A percentile compares a stretch with the other conserved stretches of the same genome.
These are phyloP conservation scores for Hippocampus abdominalis DNA, from an alignment of 2,113 vertebrate genomes.

Conservation along the genomic window DNA sequence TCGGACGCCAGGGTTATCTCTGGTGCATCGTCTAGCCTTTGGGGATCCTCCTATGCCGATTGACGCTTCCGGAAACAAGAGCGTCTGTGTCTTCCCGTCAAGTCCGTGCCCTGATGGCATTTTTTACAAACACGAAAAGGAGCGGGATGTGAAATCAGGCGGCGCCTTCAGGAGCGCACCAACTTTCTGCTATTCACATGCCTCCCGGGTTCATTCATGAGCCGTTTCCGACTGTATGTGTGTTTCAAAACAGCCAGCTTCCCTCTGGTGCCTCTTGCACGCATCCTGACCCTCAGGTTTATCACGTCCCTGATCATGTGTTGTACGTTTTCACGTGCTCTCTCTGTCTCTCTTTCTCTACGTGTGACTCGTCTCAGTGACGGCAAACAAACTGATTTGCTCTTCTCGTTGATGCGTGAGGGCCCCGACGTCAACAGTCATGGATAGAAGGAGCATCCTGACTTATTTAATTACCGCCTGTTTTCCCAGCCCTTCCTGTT, in stretches of 20 bases:
- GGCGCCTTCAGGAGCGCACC: slow-evolving; percentile 16
- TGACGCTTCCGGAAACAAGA: slow-evolving; percentile 21
- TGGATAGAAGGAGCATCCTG: slow-evolving; percentile 13
- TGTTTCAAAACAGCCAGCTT: slow-evolving; percentile 24
- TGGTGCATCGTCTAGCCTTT: slow-evolving; percentile 15
- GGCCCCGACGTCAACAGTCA: not conserved
- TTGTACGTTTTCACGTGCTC: not conserved
- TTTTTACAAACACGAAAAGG: slow-evolving; percentile 2
- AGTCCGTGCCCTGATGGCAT: slow-evolving; percentile 1
- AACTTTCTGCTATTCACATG: slow-evolving; percentile 4
- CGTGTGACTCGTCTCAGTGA: not conserved
- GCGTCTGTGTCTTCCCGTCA: slow-evolving; percentile 8
- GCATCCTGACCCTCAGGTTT: slow-evolving; percentile 25
- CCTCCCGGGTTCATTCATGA: slow-evolving; percentile 23
- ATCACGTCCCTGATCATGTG: slow-evolving; percentile 13
- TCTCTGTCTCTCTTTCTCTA: not conserved
- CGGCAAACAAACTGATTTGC: not conserved
- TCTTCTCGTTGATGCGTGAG: not conserved
- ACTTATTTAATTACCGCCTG: slow-evolving; percentile 13
- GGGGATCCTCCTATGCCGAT: slow-evolving; percentile 33
- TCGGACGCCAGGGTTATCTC: slow-evolving; percentile 20
- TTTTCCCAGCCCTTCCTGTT: slow-evolving; percentile 30
- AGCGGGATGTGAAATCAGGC: slow-evolving; percentile 19
- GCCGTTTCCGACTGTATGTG: slow-evolving; percentile 38
- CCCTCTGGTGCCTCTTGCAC: slow-evolving; percentile 11